Evolutionary conservation across 2,797 vertebrate species (phyloP), one percentile per base, ranked within the genome.

Genomic region (Botia almorhae): DNA sequence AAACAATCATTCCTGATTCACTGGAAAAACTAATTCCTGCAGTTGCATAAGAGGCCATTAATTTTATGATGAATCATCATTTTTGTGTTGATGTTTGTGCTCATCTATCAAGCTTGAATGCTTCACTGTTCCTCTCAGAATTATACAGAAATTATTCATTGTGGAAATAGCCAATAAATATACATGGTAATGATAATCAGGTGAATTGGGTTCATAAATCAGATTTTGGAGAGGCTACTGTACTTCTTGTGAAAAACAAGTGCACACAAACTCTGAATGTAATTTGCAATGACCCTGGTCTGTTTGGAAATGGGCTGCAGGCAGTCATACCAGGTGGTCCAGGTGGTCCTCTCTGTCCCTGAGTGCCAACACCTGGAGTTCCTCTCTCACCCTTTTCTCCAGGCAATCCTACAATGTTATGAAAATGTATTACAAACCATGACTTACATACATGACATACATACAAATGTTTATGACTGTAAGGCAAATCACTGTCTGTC

Each of bases 371-470:
- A 81, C 95, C 95, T 79, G 90, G 69, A 85, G 83, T 48, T 70
- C 97, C 98, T 90, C 96, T 94, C 90, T 99, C 98, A 2, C 98
- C 98, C 87, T 99, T 99, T 86, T 99, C 97, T 93, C 97, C 98
- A 70, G 93, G 88, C 81, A 95, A 85, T 87, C 98, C 97, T 99
- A 87, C 4, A 85, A 1, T 78, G 16, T 79, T 78, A 80, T 83
- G 16, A 36, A 12, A 78, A 21, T 26, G 53, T 3, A 65, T 33
- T 23, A 46, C 75, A 61, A 68, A 61, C 74, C 16, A 69, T 46
- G 21, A 19, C 60, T 50, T 7, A 69, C 29, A 29, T 3, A 3
- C 33, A 33, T 4, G 2, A 29, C 29, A 33, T 23, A 11, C 55
- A 26, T 51, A 53, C 21, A 84, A 26, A 71, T 60, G 7, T 43